Evolutionary conservation across 1,140 invertebrate species (phyloP), one percentile per base, ranked within the genome.

Genomic region (Whitmania pigra): DNA sequence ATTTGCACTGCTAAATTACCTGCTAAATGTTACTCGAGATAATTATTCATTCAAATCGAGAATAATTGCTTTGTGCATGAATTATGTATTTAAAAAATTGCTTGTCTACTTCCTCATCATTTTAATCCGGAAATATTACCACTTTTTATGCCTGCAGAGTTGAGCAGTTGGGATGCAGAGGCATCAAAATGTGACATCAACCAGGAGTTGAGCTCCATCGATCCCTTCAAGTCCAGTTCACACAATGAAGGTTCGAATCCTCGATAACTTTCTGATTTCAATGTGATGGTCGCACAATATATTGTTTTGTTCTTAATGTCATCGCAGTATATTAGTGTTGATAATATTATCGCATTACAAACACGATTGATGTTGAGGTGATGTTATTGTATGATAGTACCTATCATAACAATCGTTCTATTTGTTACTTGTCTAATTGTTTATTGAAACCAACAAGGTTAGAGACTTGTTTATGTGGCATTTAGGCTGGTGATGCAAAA

Each of bases 101-200:
- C 11, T 49, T 63, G 20, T 11, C 29, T 63, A 31, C 7, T 63
- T 36, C 11, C 11, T 22, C 18, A n/a, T 63, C 22, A 63, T n/a
- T 63, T 63, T 63, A 20, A 63, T 17, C 0, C 22, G 54, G 9
- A 4, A n/a, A 63, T 7, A 25, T 63, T 22, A 63, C 9, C 43
- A 54, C 22, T 70, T 70, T 4, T 25, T 53, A 20, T 25, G 22
- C 36, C 1, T 70, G 25, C 40, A 70, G 69, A 70, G 53, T 27
- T 70, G 53, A 25, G 22, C 53, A 49, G 18, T 22, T 70, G 69
- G 69, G 69, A 70, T 53, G 31, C 53, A 22, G 69, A 70, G 6
- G 20, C n/a, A 70, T 36, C 69, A 43, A 70, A 70, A 49, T 70
- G 69, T 53, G 69, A 70, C 53, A 25, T 70, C 36, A 49, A 70